These are phyloP conservation scores for Ceratina calcarata DNA, from an alignment of 1,140 invertebrate genomes.

Conservation along the genomic window DNA sequence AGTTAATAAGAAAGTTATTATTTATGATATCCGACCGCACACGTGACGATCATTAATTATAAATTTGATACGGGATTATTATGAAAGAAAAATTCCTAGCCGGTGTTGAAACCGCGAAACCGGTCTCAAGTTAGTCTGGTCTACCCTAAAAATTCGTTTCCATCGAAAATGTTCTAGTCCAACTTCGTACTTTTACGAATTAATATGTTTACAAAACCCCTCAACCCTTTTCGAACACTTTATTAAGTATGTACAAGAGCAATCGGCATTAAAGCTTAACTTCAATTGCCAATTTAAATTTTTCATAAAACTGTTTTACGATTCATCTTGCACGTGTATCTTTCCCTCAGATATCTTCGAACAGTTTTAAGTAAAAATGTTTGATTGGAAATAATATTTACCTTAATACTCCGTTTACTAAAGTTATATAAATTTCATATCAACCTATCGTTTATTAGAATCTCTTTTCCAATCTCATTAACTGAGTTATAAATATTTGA, in stretches of 20 bases:
- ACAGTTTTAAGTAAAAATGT: too few relatives aligned
- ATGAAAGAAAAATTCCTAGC: conserved; percentile 7
- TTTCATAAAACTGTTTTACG: conserved; percentile 20
- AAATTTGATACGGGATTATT: conserved; percentile 27
- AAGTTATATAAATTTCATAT: too few relatives aligned
- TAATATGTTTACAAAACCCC: neutral
- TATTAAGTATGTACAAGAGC: neutral
- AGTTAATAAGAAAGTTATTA: conserved; percentile 13
- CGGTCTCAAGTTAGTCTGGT: neutral
- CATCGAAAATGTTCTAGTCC: neutral
- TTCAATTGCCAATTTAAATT: neutral
- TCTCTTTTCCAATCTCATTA: too few relatives aligned
- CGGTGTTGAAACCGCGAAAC: conserved; percentile 8
- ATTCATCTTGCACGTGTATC: neutral
- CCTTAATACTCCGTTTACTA: too few relatives aligned
- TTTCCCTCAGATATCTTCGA: too few relatives aligned
- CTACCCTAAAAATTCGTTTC: neutral
- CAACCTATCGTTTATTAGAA: too few relatives aligned
- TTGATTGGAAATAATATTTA: too few relatives aligned
- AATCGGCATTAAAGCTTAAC: neutral
- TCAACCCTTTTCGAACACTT: neutral
- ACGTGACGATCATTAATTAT: conserved; percentile 24
- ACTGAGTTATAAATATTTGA: too few relatives aligned
- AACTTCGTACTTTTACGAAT: too few relatives aligned
- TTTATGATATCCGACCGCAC: neutral